Evolutionary conservation across 1,140 invertebrate genomes (phyloP), one percentile per base, ranked within the genome.

Genomic region (Telenomus remus): DNA sequence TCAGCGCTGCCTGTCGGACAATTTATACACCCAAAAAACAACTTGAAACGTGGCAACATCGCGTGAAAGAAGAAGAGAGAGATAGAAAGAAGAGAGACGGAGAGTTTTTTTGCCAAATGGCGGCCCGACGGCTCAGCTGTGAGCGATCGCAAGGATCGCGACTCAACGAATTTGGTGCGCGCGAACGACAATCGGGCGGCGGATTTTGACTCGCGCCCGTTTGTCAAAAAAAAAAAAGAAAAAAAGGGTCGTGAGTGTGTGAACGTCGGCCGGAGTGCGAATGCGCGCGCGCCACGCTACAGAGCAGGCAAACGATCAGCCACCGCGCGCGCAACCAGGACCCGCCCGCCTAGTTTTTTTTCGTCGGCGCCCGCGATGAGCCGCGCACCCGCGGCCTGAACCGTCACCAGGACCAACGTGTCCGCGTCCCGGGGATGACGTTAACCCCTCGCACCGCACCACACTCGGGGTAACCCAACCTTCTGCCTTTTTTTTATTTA

Each of bases 101-200:
- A 56, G 49, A 59, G 65, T 56, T 57, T 60, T 60, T 70, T 54
- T 70, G 10, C 51, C 46, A 70, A 70, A 70, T 70, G 66, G 66
- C 66, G 66, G 66, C 57, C 94, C 94, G 19, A 95, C 94, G 57
- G 69, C 59, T 64, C 69, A 64, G 69, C 59, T 64, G 60, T 72
- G 69, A 72, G 69, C 69, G 54, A 71, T 50, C 68, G 37, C 51
- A 51, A 46, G 50, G 59, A 64, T 34, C 48, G 69, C 69, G 54
- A 64, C 34, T 69, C 15, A 48, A 54, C 43, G 33, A 69, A 69
- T 10, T 53, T 4, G 9, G 65, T 53, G 65, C 55, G 55, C 64
- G 54, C 4, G 10, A 0, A 55, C 55, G 65, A 59, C 48, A 60
- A 14, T 47, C 55, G 49, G 55, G 55, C 55, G 54, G 48, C 53